These are phyloP conservation scores for Dermochelys coriacea DNA, from an alignment of 2,797 vertebrate genomes.

Conservation along the genomic window DNA sequence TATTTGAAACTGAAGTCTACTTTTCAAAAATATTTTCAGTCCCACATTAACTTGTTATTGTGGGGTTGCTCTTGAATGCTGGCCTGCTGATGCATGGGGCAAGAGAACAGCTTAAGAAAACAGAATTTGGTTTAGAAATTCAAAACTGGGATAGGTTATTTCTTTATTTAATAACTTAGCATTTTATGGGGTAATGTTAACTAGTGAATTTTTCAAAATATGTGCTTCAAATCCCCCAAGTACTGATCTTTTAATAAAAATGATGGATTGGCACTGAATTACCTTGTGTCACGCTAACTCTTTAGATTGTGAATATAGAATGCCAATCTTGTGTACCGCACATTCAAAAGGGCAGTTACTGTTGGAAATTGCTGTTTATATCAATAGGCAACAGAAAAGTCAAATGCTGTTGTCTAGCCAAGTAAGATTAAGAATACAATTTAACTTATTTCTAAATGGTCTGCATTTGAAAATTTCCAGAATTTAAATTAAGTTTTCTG, in stretches of 20 bases:
- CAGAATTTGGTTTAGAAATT: neutral
- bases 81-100: neutral
- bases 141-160: neutral
- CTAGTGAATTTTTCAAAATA: neutral
- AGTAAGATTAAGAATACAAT: neutral
- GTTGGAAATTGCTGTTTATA: neutral
- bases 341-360: neutral
- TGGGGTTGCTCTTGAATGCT: neutral
- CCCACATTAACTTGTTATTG: neutral
- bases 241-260: neutral
- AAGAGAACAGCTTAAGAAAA: neutral
- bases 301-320: neutral
- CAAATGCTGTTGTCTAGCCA: neutral
- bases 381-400: neutral
- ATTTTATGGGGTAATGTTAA: neutral
- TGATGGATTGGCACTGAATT: neutral
- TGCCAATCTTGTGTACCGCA: neutral
- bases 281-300: neutral
- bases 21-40: neutral
- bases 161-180: neutral
- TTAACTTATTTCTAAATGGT: neutral
- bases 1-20: neutral
- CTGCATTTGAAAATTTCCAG: neutral
- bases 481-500: neutral
- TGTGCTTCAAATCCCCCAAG: neutral